These are phyloP conservation scores for Melinopterus prodromus DNA, from an alignment of 2,888 invertebrate genomes.

Conservation along the genomic window DNA sequence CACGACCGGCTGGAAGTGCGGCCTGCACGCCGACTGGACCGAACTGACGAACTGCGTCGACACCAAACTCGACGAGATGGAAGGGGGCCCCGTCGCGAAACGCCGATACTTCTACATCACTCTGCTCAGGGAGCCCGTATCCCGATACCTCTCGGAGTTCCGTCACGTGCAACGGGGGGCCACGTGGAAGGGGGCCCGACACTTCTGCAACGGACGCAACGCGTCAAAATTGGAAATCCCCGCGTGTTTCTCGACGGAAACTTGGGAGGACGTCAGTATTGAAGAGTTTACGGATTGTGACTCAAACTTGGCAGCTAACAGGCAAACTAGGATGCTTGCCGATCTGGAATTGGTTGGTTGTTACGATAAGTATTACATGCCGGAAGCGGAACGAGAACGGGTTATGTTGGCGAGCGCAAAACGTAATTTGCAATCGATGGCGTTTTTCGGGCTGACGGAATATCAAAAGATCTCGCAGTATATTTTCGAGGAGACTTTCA, in stretches of 20 bases:
- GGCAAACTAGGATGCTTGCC: constrained; percentile 98
- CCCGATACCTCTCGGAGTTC: constrained; percentile 94
- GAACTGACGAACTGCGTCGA: constrained; percentile 94
- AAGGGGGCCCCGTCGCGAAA: constrained; percentile 61
- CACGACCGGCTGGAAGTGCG: constrained; percentile 98
- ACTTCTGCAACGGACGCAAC: constrained; percentile 77
- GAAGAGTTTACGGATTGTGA: constrained; percentile 92
- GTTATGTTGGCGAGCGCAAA: constrained; percentile 96
- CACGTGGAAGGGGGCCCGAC: constrained; percentile 89
- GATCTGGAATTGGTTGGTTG: constrained; percentile 95
- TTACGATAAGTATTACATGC: constrained; percentile 86
- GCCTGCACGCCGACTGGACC: constrained; percentile 98
- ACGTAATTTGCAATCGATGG: constrained; percentile 92
- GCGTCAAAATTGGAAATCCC: constrained; percentile 87
- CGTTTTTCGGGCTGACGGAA: constrained; percentile 97
- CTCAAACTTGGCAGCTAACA: constrained; percentile 93
- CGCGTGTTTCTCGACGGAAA: constrained; percentile 77
- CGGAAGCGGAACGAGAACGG: constrained; percentile 77
- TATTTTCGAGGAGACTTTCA: constrained; percentile 94
- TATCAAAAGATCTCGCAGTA: constrained; percentile 92
- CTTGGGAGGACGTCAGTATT: constrained; percentile 89
- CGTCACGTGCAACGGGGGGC: constrained; percentile 96
- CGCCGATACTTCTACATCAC: constrained; percentile 94
- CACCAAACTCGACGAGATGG: constrained; percentile 88
- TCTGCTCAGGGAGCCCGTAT: constrained; percentile 91